Conservation (phyloP, 2,888 invertebrate genomes). For the Leucophenga montana region DNA sequence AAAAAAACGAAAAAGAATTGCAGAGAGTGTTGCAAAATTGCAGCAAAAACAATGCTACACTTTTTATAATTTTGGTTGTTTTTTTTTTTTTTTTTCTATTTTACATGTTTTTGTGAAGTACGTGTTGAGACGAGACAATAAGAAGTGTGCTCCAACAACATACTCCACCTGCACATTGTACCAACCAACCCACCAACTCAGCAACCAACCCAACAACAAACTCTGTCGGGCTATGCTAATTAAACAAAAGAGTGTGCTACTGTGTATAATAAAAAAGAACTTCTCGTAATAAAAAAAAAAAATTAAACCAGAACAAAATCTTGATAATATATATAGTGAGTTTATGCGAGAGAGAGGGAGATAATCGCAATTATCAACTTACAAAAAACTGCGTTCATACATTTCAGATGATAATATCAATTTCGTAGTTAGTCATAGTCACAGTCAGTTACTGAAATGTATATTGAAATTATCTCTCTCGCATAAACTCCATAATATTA, state of each 20-base stretch:
- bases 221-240: constrained; percentile 17
- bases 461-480: too few species aligned
- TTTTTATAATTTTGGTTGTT: background rate
- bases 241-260: constrained; percentile 7
- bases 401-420: too few species aligned
- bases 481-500: too few species aligned
- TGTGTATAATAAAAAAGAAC: background rate
- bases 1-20: background rate
- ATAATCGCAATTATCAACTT: too few species aligned
- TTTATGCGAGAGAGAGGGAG: too few species aligned
- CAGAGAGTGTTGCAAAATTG: background rate
- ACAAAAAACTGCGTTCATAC: too few species aligned
- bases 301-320: too few species aligned
- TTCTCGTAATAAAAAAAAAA: background rate
- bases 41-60: constrained; percentile 13
- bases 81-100: background rate
- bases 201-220: background rate
- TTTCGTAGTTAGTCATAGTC: too few species aligned
- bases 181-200: background rate
- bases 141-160: background rate
- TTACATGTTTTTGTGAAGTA: background rate
- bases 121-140: constrained; percentile 17
- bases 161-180: background rate
- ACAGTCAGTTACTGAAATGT: too few species aligned
- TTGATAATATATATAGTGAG: too few species aligned